phyloP scores from a whole-genome alignment of 2,888 invertebrate genomes.

The Tortricodes alternella region DNA sequence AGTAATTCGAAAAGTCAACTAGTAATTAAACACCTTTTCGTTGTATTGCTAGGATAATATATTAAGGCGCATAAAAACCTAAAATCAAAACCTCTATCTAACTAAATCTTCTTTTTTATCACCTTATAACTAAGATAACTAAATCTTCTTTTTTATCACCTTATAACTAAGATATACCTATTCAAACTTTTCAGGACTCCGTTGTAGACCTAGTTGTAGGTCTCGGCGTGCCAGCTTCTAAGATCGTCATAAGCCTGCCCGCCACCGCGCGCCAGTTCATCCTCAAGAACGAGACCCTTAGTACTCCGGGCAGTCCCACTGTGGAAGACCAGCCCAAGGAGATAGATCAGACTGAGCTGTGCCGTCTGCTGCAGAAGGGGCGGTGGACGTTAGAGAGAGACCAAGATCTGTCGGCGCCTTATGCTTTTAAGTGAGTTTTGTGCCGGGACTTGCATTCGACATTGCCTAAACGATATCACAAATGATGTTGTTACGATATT shows the following conservation, averaged over 20 bases:
- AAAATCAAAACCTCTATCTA: too few relatives aligned
- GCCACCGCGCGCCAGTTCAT: slow-evolving; percentile 87
- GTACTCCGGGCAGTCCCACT: slow-evolving; percentile 87
- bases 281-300: slow-evolving; percentile 84
- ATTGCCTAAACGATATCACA: too few relatives aligned
- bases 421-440: slow-evolving; percentile 84
- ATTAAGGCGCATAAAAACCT: neutral
- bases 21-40: too few relatives aligned
- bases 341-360: slow-evolving; percentile 84
- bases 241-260: slow-evolving; percentile 87
- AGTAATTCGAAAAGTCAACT: too few relatives aligned
- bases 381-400: slow-evolving; percentile 90
- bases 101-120: too few relatives aligned
- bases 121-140: too few relatives aligned
- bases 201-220: slow-evolving; percentile 88
- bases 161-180: neutral
- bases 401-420: slow-evolving; percentile 89
- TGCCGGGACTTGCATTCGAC: too few relatives aligned
- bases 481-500: too few relatives aligned
- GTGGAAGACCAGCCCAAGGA: slow-evolving; percentile 79
- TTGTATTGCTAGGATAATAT: neutral
- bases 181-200: slow-evolving; percentile 83
- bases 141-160: neutral
- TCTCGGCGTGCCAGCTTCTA: slow-evolving; percentile 86
- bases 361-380: slow-evolving; percentile 81